Evolutionary conservation across 2,113 vertebrate species (phyloP).

Genomic region (Gopherus flavomarginatus): DNA sequence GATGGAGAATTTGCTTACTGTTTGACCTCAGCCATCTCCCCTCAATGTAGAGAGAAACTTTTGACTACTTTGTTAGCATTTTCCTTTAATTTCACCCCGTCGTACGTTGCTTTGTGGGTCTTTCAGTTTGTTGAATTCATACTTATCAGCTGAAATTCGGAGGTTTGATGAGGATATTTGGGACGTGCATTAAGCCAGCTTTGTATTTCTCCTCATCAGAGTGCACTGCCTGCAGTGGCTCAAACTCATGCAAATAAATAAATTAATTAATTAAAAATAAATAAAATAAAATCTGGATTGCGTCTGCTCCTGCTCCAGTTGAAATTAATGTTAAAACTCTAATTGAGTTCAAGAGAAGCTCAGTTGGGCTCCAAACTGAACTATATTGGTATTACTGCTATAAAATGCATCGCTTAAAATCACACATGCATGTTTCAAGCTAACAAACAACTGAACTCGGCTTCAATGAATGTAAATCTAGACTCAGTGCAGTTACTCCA

Average conservation of each 20-base stretch:
- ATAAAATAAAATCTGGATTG: not conserved
- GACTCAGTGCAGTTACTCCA: not conserved
- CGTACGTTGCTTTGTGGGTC: not conserved
- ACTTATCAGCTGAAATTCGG: not conserved
- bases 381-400: not conserved
- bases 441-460: not conserved
- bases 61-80: not conserved
- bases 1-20: not conserved
- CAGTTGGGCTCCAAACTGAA: not conserved
- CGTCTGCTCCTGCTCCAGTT: not conserved
- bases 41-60: not conserved
- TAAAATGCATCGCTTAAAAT: not conserved
- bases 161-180: not conserved
- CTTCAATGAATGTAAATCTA: not conserved
- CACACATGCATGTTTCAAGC: not conserved
- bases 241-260: not conserved
- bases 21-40: not conserved
- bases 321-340: not conserved
- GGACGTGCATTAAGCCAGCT: not conserved
- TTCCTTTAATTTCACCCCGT: not conserved
- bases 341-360: not conserved
- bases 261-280: no score
- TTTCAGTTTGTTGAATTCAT: not conserved
- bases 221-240: not conserved
- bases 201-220: not conserved